Evolutionary conservation across 2,113 vertebrate species (phyloP), one percentile per base, ranked within the genome.

Genomic region (Oncorhynchus nerka): DNA sequence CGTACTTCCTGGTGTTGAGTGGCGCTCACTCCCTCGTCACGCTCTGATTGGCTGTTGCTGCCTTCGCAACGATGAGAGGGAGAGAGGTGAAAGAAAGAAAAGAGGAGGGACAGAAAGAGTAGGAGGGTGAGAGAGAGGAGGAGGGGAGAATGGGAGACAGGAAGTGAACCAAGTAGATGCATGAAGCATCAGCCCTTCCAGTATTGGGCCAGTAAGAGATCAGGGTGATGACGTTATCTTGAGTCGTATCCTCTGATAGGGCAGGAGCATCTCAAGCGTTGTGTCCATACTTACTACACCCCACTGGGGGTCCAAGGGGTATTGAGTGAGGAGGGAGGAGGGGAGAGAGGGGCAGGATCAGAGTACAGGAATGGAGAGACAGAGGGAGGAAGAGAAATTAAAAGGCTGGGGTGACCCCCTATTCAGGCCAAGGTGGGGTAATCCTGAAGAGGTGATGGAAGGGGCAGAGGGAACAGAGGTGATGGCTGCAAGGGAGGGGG

Each of bases 1-100:
- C 72, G 34, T 22, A 74, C 45, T 65, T 79, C 70, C 13, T 32
- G 59, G n/a, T 5, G n/a, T 11, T 62, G 59, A 22, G n/a, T 22
- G 24, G 75, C 15, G 16, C 51, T 51, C 49, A 4, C 49, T 16
- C 49, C 49, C 3, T 15, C 24, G 12, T 59, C 22, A 1, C 7
- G 3, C 55, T 32, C 5, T 69, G 71, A 7, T 12, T 57, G 3
- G 24, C 49, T 59, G 51, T 74, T 16, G 1, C 0, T 0, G n/a
- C 2, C 59, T 11, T 11, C n/a, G 49, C 49, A 51, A 51, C 3
- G 51, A 55, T 16, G 51, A 68, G 59, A 22, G 7, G 66, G 30
- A 66, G 64, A 24, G 22, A 34, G 22, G 64, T 19, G 51, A 68
- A n/a, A 3, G n/a, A 15, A 26, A 68, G 26, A 24, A 9, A 11